Conservation (phyloP, 2,888 invertebrate species). For the Drosophila merina region DNA sequence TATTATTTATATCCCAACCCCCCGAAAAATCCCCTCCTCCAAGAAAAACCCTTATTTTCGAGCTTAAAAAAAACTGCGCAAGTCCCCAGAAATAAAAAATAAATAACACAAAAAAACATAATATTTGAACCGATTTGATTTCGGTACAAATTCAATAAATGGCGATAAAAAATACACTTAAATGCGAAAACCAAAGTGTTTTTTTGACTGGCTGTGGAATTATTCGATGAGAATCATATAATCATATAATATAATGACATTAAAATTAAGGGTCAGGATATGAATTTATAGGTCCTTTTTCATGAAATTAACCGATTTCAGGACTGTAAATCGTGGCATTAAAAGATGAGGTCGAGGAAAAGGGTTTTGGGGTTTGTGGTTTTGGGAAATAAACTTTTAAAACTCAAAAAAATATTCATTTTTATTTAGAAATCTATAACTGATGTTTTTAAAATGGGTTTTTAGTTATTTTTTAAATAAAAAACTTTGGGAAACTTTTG, state of each 20-base stretch:
- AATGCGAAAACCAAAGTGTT: constrained; percentile 44
- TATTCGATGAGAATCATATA: neutral
- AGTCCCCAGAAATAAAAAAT: constrained; percentile 11
- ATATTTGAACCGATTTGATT: constrained; percentile 11
- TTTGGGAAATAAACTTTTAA: no score
- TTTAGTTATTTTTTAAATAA: no score
- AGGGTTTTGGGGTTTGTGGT: no score
- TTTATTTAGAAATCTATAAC: no score
- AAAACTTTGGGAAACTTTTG: no score
- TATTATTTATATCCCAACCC: constrained; percentile 18
- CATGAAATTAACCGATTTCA: constrained; percentile 3
- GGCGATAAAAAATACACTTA: constrained; percentile 61
- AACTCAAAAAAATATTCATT: no score
- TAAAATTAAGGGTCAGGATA: constrained; percentile 16
- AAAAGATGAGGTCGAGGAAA: neutral
- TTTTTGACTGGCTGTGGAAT: constrained; percentile 21
- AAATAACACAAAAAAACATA: constrained; percentile 2
- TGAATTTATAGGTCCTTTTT: neutral
- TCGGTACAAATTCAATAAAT: constrained; percentile 50
- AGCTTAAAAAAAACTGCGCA: constrained; percentile 27
- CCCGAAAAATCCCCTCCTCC: neutral
- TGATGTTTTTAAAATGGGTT: no score
- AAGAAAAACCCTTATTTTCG: constrained; percentile 20
- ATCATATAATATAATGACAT: no score
- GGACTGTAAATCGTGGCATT: neutral